Conservation (phyloP, 2,113 vertebrate species). For the Otis tarda region DNA sequence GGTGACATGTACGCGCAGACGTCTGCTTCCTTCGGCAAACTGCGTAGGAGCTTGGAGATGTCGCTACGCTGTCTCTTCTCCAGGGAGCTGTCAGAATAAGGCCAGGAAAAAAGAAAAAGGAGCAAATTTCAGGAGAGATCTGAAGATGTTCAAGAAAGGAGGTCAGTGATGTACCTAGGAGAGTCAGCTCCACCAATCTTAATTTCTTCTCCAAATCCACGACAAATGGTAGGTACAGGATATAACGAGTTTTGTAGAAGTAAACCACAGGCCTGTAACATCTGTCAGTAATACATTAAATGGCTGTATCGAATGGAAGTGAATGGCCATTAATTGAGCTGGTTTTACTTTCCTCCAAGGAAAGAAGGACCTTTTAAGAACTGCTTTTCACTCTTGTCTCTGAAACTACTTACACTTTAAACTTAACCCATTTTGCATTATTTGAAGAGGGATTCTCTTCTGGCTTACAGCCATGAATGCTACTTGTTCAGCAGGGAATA, state of each 20-base stretch:
- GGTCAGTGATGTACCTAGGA: neutral
- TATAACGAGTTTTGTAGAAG: neutral
- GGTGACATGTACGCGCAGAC: neutral
- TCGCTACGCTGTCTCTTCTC: neutral
- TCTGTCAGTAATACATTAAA: neutral
- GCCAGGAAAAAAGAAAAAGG: neutral
- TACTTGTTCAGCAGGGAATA: slow-evolving; percentile 46
- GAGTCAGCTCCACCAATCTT: neutral
- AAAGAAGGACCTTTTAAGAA: neutral
- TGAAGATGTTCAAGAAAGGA: neutral
- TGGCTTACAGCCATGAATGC: slow-evolving; percentile 43
- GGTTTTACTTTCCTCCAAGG: slow-evolving; percentile 15
- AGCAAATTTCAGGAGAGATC: neutral
- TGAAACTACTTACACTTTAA: slow-evolving; percentile 7
- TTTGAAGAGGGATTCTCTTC: slow-evolving; percentile 51
- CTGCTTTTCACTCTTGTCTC: slow-evolving; percentile 26
- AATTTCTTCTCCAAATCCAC: neutral
- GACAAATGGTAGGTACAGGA: neutral
- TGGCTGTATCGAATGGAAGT: neutral
- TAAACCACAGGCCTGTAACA: neutral
- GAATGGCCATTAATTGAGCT: neutral
- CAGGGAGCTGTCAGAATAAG: neutral
- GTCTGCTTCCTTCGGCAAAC: neutral
- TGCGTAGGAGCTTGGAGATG: neutral
- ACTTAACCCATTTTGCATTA: slow-evolving; percentile 40